Conservation (phyloP, 2,888 invertebrate species). For the Tipula lateralis region DNA sequence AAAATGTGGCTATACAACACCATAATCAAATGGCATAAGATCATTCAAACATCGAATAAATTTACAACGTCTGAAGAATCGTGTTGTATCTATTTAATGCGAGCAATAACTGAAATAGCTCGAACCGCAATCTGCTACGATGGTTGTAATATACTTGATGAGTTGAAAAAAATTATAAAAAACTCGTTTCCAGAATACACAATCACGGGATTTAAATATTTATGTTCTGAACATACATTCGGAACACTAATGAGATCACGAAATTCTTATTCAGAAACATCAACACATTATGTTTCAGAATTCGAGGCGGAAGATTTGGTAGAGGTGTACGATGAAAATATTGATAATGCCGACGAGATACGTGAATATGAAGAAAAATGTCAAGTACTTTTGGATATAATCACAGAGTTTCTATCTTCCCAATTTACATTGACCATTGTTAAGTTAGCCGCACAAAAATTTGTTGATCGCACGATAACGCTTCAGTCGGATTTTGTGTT, state of each 20-base stretch:
- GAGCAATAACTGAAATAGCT: background rate
- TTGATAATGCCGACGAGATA: background rate
- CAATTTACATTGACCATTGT: background rate
- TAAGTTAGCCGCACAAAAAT: background rate
- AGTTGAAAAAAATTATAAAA: background rate
- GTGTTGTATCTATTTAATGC: background rate
- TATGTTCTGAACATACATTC: background rate
- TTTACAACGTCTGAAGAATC: background rate
- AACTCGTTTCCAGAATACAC: background rate
- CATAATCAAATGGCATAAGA: background rate
- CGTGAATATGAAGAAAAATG: background rate
- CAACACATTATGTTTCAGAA: background rate
- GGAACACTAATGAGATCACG: background rate
- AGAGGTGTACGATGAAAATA: background rate
- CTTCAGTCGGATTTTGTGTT: background rate
- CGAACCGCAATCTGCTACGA: background rate
- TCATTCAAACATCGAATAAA: background rate
- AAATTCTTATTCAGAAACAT: background rate
- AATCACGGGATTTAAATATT: background rate
- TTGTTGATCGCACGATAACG: background rate
- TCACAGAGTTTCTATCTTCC: background rate
- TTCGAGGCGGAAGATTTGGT: background rate
- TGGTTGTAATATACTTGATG: background rate
- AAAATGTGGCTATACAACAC: background rate
- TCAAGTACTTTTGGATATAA: background rate